Percentiles rank a stretch among this genome's conserved stretches.
phyloP scores from a whole-genome alignment of 1,140 invertebrate genomes.

The Hylaeus anthracinus region DNA sequence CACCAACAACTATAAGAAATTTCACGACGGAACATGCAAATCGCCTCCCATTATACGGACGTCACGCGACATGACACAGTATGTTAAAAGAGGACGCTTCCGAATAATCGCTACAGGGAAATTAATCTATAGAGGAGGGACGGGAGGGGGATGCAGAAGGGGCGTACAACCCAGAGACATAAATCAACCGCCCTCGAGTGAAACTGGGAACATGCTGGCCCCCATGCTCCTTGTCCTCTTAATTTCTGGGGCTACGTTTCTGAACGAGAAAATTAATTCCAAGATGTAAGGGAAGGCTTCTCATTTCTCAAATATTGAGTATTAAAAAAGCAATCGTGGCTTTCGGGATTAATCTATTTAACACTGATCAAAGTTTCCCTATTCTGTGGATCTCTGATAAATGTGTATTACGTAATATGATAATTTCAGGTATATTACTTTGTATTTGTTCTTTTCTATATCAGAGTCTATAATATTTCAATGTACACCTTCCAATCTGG shows the following conservation, averaged over 20 bases:
- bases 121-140: slow-evolving; percentile 50
- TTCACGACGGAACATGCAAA: slow-evolving; percentile 54
- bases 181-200: slow-evolving; percentile 8
- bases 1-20: slow-evolving; percentile 46
- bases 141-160: neutral
- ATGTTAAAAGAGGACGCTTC: slow-evolving; percentile 52
- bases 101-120: slow-evolving; percentile 35
- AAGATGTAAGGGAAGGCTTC: neutral
- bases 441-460: too few relatives aligned
- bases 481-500: too few relatives aligned
- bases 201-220: neutral
- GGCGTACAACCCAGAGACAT: neutral
- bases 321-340: too few relatives aligned
- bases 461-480: too few relatives aligned
- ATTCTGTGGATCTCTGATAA: too few relatives aligned
- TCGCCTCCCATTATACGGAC: slow-evolving; percentile 48
- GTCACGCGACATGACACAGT: slow-evolving; percentile 48
- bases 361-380: too few relatives aligned
- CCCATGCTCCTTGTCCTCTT: neutral
- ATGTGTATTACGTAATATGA: too few relatives aligned
- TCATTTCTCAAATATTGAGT: too few relatives aligned
- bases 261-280: neutral
- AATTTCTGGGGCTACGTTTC: neutral
- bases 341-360: too few relatives aligned
- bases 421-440: too few relatives aligned